These are phyloP conservation scores for Proisotoma minuta DNA, from an alignment of 2,888 invertebrate species.

Conservation along the genomic window DNA sequence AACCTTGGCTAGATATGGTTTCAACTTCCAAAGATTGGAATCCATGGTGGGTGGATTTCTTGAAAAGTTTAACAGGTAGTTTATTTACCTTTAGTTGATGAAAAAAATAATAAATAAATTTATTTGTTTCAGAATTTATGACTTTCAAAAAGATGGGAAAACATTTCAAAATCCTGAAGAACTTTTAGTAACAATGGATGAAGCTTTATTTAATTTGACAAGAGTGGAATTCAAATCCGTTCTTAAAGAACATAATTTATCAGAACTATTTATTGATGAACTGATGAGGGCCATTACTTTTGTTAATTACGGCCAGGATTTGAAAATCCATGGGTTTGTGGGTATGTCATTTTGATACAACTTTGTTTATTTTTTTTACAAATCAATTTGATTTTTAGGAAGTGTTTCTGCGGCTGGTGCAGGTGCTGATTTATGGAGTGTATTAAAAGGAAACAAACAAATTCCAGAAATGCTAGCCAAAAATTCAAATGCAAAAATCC, in stretches of 20 bases:
- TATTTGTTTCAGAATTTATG: slow-evolving; percentile 56
- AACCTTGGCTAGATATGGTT: slow-evolving; percentile 59
- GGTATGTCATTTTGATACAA: slow-evolving; percentile 50
- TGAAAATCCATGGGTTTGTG: slow-evolving; percentile 56
- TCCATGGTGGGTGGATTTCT: slow-evolving; percentile 52
- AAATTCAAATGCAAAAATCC: slow-evolving; percentile 51
- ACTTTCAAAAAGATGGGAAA: slow-evolving; percentile 54
- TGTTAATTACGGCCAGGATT: slow-evolving; percentile 61
- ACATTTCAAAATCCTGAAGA: slow-evolving; percentile 55
- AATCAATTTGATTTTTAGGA: too few species aligned
- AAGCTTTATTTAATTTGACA: slow-evolving; percentile 54
- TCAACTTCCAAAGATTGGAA: slow-evolving; percentile 53
- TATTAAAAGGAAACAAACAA: slow-evolving; percentile 59
- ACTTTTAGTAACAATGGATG: slow-evolving; percentile 56
- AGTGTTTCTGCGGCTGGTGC: slow-evolving; percentile 57
- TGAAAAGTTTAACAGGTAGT: slow-evolving; percentile 52
- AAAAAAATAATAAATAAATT: slow-evolving; percentile 38
- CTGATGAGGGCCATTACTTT: slow-evolving; percentile 56
- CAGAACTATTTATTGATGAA: slow-evolving; percentile 56
- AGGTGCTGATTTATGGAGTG: slow-evolving; percentile 56
- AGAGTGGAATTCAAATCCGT: slow-evolving; percentile 51
- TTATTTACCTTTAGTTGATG: slow-evolving; percentile 15
- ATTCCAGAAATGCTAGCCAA: slow-evolving; percentile 52
- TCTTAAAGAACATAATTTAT: slow-evolving; percentile 53
- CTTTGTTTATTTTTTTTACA: background rate